Base-by-base conservation (phyloP, 2,797 vertebrate genomes). In the Takifugu rubripes region DNA sequence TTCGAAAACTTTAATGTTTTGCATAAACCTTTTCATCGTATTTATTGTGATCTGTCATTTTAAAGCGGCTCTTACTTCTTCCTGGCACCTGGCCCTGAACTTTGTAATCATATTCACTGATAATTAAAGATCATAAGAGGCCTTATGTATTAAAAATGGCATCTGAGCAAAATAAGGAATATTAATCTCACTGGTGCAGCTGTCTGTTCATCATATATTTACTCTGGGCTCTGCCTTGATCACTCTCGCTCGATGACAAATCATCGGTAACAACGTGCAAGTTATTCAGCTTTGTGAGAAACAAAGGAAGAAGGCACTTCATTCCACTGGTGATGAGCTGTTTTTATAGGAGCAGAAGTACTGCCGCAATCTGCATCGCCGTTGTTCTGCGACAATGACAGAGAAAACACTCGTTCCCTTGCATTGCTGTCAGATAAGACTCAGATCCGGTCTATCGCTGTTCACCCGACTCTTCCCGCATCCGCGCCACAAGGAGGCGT, bases 161-260 rank as follows among this genome's bases (percentile, higher is more conserved):
- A 78, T 66, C 36, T 45, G 58, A 50, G 56, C 69, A 61, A 70
- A 72, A 47, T 26, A 14, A 46, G 48, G 71, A 66, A 55, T 56
- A 82, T 80, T 79, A 84, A 64, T 81, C 76, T 80, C 46, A 40
- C 69, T 63, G 70, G 77, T 61, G 60, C 66, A 55, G 47, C 59
- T 40, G 59, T 46, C 68, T 71, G 66, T 84, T 83, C 66, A 74
- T 83, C 69, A 74, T 61, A 42, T 60, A 68, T 78, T 80, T 78
- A 72, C 47, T 70, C 49, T 53, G 49, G 42, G 51, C 52, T 84
- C 78, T 77, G 70, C 74, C 78, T 72, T 72, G 74, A 68, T 83
- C 74, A 79, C 70, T 77, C 77, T 59, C 60, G 66, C 58, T 83
- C 64, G 66, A 76, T 81, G 75, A 83, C 47, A 64, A 65, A 75